Conservation (phyloP, 2,888 invertebrate genomes). For the Papilio protenor region DNA sequence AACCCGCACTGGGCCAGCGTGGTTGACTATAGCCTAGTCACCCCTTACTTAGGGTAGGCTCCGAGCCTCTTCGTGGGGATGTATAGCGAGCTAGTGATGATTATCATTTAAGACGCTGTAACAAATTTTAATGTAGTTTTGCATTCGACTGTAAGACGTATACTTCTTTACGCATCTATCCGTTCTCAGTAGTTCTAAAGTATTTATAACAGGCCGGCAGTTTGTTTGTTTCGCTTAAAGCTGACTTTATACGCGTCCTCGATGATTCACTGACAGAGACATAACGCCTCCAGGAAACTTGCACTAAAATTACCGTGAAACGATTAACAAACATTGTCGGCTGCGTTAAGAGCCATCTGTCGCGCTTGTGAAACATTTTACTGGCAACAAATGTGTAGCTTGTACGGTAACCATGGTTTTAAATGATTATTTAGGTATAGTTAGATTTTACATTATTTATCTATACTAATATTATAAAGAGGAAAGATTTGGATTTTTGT, state of each 20-base stretch:
- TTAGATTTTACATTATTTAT: too few relatives aligned
- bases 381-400: background rate
- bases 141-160: background rate
- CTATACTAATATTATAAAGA: too few relatives aligned
- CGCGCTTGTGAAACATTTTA: constrained; percentile 12
- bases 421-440: too few relatives aligned
- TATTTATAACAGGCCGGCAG: constrained; percentile 13
- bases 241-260: constrained; percentile 19
- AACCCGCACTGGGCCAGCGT: too few relatives aligned
- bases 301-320: constrained; percentile 31
- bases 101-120: too few relatives aligned
- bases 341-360: constrained; percentile 31
- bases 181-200: background rate
- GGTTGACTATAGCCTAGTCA: too few relatives aligned
- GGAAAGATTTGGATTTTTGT: too few relatives aligned
- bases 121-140: too few relatives aligned
- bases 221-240: constrained; percentile 23
- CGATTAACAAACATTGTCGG: constrained; percentile 38
- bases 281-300: constrained; percentile 22
- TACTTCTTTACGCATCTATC: background rate
- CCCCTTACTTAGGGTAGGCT: too few relatives aligned
- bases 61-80: too few relatives aligned
- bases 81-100: too few relatives aligned
- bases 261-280: constrained; percentile 32
- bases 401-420: constrained; percentile 20